phyloP scores from a whole-genome alignment of 2,797 vertebrate genomes.

The Orestias chungarensis region DNA sequence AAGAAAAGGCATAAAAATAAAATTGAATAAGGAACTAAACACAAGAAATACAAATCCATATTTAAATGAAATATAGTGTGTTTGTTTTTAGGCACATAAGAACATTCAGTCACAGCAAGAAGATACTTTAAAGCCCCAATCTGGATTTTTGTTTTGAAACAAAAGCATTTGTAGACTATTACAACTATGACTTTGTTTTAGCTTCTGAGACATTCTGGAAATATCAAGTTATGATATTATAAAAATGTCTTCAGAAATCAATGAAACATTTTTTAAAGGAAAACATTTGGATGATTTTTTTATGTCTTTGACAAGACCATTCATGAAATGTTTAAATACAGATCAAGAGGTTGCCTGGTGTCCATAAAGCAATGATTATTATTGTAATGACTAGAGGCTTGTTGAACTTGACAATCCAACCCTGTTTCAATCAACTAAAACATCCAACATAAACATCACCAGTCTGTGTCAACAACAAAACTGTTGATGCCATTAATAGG shows the following conservation, averaged over 20 bases:
- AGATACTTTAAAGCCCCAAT: slow-evolving; percentile 62
- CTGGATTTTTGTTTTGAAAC: slow-evolving; percentile 21
- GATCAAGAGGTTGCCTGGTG: not conserved
- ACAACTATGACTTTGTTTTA: slow-evolving; percentile 11
- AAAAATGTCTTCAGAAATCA: slow-evolving; percentile 22
- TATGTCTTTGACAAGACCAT: not conserved
- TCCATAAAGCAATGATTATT: not conserved
- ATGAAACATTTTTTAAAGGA: not conserved
- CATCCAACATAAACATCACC: not conserved
- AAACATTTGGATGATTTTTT: not conserved
- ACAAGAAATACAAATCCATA: slow-evolving; percentile 26
- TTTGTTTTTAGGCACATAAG: slow-evolving; percentile 68
- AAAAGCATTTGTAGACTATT: slow-evolving; percentile 16
- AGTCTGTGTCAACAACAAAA: not conserved
- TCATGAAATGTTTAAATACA: not conserved
- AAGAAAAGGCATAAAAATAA: slow-evolving; percentile 21
- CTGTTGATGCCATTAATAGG: not conserved
- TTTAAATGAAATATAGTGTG: slow-evolving; percentile 33
- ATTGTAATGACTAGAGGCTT: not conserved
- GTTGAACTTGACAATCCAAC: not conserved
- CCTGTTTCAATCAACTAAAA: not conserved
- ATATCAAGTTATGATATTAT: not conserved
- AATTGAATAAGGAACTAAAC: slow-evolving; percentile 17
- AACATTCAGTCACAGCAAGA: slow-evolving; percentile 63
- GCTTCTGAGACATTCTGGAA: slow-evolving; percentile 15